These are phyloP conservation scores for Drosophila burlai DNA, from an alignment of 1,140 invertebrate species.

Conservation along the genomic window DNA sequence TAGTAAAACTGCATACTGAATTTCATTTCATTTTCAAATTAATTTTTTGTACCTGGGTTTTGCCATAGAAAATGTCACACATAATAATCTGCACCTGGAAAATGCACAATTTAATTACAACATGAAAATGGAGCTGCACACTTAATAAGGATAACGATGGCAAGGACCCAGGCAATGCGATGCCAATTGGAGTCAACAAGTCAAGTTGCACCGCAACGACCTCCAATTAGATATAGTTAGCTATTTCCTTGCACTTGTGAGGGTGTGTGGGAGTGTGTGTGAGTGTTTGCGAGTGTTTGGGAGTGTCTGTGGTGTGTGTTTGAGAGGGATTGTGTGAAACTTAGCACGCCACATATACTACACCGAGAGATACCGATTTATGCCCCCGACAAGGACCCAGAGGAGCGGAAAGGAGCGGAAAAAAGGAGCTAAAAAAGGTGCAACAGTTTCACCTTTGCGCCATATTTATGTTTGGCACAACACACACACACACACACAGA, in stretches of 20 bases:
- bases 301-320: constrained; percentile 7
- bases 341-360: constrained; percentile 54
- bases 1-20: too few relatives aligned
- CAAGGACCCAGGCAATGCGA: constrained; percentile 12
- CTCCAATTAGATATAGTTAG: constrained; percentile 79
- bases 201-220: constrained; percentile 63
- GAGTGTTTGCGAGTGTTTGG: constrained; percentile 1
- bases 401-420: constrained; percentile 41
- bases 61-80: background rate
- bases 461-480: constrained; percentile 78
- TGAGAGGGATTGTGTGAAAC: constrained; percentile 52
- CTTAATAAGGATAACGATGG: constrained; percentile 11
- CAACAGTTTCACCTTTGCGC: constrained; percentile 79
- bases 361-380: constrained; percentile 59
- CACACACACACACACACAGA: constrained; percentile 31
- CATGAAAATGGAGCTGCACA: constrained; percentile 9
- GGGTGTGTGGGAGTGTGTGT: background rate
- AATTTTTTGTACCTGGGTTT: background rate
- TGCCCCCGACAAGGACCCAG: constrained; percentile 33
- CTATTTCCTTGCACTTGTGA: constrained; percentile 43
- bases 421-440: constrained; percentile 41
- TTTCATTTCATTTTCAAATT: background rate
- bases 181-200: constrained; percentile 40
- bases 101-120: constrained; percentile 7
- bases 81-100: background rate